Evolutionary conservation across 2,888 invertebrate species (phyloP).

Genomic region (Anthophora plumipes): DNA sequence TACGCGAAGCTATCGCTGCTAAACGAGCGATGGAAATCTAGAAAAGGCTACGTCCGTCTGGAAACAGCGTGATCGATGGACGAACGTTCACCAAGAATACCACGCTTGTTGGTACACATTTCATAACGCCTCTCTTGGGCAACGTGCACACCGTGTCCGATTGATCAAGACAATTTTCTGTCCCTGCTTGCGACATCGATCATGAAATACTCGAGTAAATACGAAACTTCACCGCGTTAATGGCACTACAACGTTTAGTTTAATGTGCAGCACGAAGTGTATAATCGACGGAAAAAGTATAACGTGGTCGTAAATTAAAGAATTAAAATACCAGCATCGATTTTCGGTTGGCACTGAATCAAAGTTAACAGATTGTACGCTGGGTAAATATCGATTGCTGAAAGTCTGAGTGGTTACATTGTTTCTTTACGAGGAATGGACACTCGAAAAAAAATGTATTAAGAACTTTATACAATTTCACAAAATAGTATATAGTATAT

Average conservation of each 20-base stretch:
- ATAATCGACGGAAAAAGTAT: too few relatives aligned
- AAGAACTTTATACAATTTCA: too few relatives aligned
- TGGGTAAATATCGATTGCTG: too few relatives aligned
- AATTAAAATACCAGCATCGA: neutral
- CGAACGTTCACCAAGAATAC: constrained; percentile 1
- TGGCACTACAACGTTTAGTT: neutral
- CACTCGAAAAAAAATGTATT: too few relatives aligned
- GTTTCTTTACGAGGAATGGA: too few relatives aligned
- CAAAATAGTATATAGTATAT: too few relatives aligned
- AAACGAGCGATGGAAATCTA: constrained; percentile 1
- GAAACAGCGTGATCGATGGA: constrained; percentile 11
- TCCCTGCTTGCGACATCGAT: constrained; percentile 12
- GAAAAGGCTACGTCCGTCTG: neutral
- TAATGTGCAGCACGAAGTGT: neutral
- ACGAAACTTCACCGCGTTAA: neutral
- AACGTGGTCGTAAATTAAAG: too few relatives aligned
- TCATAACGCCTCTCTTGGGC: neutral
- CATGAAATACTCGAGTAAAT: constrained; percentile 27
- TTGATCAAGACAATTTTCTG: constrained; percentile 21
- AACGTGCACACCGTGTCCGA: neutral
- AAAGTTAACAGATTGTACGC: too few relatives aligned
- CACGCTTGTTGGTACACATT: neutral
- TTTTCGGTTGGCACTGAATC: too few relatives aligned
- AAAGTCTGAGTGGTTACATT: too few relatives aligned
- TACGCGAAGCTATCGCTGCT: neutral